phyloP scores from a whole-genome alignment of 2,113 vertebrate genomes.

The Empidonax alnorum region DNA sequence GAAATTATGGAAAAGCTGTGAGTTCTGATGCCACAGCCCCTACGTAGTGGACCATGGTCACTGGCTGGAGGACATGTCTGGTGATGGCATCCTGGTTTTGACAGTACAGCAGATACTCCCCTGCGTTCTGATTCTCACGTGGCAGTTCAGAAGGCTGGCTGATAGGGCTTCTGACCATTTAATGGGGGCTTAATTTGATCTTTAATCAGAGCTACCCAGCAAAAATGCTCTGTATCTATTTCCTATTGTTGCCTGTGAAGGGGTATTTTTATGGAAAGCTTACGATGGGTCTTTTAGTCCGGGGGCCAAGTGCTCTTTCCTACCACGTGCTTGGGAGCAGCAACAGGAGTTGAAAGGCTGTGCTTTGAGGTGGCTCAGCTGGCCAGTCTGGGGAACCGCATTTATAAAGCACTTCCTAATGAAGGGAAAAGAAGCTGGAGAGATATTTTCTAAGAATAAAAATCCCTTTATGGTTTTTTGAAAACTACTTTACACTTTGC shows the following conservation, averaged over 20 bases:
- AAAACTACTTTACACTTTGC: slow-evolving; percentile 37
- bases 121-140: fast-evolving
- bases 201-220: neutral
- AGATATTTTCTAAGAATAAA: slow-evolving; percentile 63
- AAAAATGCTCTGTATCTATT: fast-evolving
- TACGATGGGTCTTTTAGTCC: neutral
- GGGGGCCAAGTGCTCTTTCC: neutral
- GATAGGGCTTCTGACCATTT: neutral
- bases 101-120: neutral
- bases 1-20: neutral
- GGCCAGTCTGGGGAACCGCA: neutral
- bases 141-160: neutral
- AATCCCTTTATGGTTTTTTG: slow-evolving; percentile 47
- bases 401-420: slow-evolving; percentile 22
- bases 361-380: neutral
- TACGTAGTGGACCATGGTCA: neutral
- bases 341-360: neutral
- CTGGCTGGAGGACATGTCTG: neutral
- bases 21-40: neutral
- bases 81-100: neutral
- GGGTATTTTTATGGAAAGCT: neutral
- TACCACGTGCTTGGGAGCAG: fast-evolving
- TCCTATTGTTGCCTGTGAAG: neutral
- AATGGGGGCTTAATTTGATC: neutral
- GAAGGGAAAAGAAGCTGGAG: slow-evolving; percentile 20